These are phyloP conservation scores for Cerastis rubricosa DNA, from an alignment of 2,888 invertebrate genomes.

Conservation along the genomic window DNA sequence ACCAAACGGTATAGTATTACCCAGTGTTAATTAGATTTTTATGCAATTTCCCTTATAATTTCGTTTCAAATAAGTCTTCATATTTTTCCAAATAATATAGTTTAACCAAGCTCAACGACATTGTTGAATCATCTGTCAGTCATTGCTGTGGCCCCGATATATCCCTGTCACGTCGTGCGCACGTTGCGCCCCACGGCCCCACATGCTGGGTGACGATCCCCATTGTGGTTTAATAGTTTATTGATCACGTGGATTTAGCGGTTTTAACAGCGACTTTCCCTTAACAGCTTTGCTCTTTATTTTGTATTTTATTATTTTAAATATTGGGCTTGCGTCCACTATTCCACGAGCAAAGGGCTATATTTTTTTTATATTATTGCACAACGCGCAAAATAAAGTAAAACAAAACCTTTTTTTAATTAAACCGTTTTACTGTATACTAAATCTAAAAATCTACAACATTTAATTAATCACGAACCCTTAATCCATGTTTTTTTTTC, in stretches of 20 bases:
- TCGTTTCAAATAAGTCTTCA: not conserved
- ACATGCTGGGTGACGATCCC: constrained; percentile 20
- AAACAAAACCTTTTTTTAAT: constrained; percentile 10
- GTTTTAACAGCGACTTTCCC: not conserved
- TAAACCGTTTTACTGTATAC: constrained; percentile 9
- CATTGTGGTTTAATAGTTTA: constrained; percentile 33
- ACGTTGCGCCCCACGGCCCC: constrained; percentile 27
- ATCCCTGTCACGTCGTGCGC: constrained; percentile 44
- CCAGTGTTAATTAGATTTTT: not conserved
- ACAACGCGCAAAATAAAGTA: not conserved
- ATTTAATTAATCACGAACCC: constrained; percentile 40
- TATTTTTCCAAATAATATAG: not conserved
- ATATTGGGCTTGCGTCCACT: not conserved
- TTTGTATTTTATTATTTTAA: not conserved
- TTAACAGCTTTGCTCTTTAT: not conserved
- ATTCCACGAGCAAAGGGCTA: too few relatives aligned
- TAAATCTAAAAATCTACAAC: constrained; percentile 27
- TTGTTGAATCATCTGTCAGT: constrained; percentile 35
- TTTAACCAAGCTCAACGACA: constrained; percentile 2
- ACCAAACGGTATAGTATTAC: not conserved
- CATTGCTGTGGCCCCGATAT: constrained; percentile 24
- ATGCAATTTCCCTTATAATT: not conserved
- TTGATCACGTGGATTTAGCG: constrained; percentile 25
- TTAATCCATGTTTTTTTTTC: constrained; percentile 28
- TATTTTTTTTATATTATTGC: not conserved